A percentile compares a stretch with the other conserved stretches of the same genome.
phyloP scores from a whole-genome alignment of 2,113 vertebrate genomes.

The Tragulus kanchil region DNA sequence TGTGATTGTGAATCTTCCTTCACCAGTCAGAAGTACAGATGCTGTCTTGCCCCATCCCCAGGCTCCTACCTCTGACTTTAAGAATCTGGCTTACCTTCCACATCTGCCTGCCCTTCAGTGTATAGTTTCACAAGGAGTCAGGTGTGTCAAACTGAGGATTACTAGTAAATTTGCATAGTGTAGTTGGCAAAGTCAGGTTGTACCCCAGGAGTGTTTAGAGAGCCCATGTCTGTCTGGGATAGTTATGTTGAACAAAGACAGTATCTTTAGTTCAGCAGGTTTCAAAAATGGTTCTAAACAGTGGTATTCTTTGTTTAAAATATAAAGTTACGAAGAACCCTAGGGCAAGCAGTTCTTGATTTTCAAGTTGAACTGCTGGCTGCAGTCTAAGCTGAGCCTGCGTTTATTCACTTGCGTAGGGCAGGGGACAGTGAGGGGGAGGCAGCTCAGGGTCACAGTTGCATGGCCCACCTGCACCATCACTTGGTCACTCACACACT shows the following conservation, averaged over 20 bases:
- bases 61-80: not conserved
- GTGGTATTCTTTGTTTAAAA: conserved; percentile 27
- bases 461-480: not conserved
- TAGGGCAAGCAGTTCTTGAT: not conserved
- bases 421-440: not conserved
- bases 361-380: not conserved
- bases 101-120: not conserved
- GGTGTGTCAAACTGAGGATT: not conserved
- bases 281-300: conserved; percentile 26
- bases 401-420: not conserved
- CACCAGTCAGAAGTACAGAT: not conserved
- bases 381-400: not conserved
- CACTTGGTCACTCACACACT: not conserved
- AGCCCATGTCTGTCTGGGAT: not conserved
- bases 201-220: not conserved
- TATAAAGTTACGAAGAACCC: not conserved
- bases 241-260: conserved; percentile 18
- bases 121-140: not conserved
- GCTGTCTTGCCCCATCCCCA: not conserved
- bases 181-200: not conserved
- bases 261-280: not conserved
- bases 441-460: not conserved
- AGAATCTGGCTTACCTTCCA: not conserved
- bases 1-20: not conserved
- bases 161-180: not conserved